These are phyloP conservation scores for Monochamus saltuarius DNA, from an alignment of 1,140 invertebrate species.

Conservation along the genomic window DNA sequence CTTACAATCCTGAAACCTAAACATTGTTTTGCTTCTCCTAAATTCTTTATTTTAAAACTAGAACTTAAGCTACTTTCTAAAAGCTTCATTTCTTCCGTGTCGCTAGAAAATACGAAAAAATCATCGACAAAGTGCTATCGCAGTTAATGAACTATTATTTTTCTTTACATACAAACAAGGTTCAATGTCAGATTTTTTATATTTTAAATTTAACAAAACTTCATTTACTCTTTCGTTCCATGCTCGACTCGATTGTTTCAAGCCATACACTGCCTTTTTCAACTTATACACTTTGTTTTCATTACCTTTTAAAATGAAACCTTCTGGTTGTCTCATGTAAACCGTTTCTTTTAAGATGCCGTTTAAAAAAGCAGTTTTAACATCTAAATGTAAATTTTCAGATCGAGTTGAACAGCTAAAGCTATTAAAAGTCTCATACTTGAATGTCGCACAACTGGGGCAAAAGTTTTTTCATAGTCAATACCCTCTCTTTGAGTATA, in stretches of 20 bases:
- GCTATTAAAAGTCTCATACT: constrained; percentile 49
- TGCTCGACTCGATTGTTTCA: constrained; percentile 42
- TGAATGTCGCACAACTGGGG: constrained; percentile 45
- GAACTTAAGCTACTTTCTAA: constrained; percentile 29
- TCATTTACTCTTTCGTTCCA: constrained; percentile 43
- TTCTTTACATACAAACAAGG: constrained; percentile 44
- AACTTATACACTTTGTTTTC: constrained; percentile 44
- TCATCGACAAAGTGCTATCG: constrained; percentile 48
- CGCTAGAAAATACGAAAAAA: constrained; percentile 46
- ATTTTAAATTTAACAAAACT: constrained; percentile 36
- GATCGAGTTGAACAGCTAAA: constrained; percentile 41
- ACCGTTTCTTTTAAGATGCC: constrained; percentile 23
- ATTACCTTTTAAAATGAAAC: constrained; percentile 17
- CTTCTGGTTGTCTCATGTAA: constrained; percentile 38
- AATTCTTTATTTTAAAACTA: constrained; percentile 40
- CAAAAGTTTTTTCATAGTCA: constrained; percentile 47
- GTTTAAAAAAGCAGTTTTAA: constrained; percentile 34
- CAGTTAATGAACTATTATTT: constrained; percentile 26
- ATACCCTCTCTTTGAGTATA: constrained; percentile 46
- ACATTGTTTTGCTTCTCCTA: constrained; percentile 29
- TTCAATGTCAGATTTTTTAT: constrained; percentile 43
- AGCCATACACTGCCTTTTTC: constrained; percentile 46
- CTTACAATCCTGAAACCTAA: constrained; percentile 32
- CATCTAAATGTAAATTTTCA: constrained; percentile 40
- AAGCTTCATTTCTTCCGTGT: constrained; percentile 25